Evolutionary conservation across 1,140 invertebrate species (phyloP), one percentile per base, ranked within the genome.

Genomic region (Helicoverpa armigera): DNA sequence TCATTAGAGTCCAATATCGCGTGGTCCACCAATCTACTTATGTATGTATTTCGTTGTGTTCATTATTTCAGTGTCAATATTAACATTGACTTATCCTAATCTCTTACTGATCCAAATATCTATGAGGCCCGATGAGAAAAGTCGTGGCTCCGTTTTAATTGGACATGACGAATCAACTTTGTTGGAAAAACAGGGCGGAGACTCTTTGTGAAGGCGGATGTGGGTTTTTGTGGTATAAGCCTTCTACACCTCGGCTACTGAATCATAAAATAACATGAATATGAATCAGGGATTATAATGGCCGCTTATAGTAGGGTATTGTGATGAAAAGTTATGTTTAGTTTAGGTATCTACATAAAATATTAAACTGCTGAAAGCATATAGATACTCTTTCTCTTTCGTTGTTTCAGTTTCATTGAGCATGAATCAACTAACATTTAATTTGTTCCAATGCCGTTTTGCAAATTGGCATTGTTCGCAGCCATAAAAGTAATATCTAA

Each of bases 161-260:
- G 88, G 81, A 89, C 88, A 88, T 91, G 87, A 91, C 88, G 88
- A 89, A 91, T 92, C 85, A 87, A 83, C 86, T 88, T 90, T 88
- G 85, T 76, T 84, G 89, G 87, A 91, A 91, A 91, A 91, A 87
- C 86, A 87, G 88, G 91, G 91, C 88, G 90, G 89, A 54, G 88
- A 88, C 84, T 89, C 78, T 88, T 89, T 87, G 83, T 80, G 87
- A 82, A 89, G 88, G 88, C 86, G 90, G 90, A 92, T 88, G 73
- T 89, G 75, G 58, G 79, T 79, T 84, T 86, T 87, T 85, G 73
- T 83, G 54, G 67, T 13, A 2, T 18, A 13, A 77, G 60, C 58
- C 43, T 9, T 18, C 18, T 61, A 43, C 43, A 10, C 23, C 16
- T n/a, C 50, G 7, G 29, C 48, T 61, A 60, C 72, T 75, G 54